Percentiles rank a stretch among this genome's conserved stretches.
phyloP scores from a whole-genome alignment of 2,888 invertebrate genomes.

The Lasioglossum vierecki region DNA sequence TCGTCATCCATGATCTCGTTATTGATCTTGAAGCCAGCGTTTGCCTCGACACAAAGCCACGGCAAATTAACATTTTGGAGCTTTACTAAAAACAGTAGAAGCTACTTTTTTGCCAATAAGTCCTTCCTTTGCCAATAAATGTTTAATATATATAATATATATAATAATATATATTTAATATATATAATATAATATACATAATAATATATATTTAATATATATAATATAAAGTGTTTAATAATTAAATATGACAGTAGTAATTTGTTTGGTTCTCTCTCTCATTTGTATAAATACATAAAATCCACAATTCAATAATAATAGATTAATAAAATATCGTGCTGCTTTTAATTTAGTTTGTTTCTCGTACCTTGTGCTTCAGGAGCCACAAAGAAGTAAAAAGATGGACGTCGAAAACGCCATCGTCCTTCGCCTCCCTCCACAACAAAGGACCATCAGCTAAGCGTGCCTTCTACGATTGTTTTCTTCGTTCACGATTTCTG shows the following conservation, averaged over 20 bases:
- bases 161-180: too few species aligned
- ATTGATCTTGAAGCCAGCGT: neutral
- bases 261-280: neutral
- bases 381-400: conserved; percentile 33
- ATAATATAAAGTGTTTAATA: too few species aligned
- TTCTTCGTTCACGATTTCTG: conserved; percentile 8
- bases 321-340: neutral
- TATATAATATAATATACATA: too few species aligned
- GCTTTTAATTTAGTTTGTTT: neutral
- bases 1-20: neutral
- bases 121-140: too few species aligned
- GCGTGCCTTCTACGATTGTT: conserved; percentile 22
- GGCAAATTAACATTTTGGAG: neutral
- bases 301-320: neutral
- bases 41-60: neutral
- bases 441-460: neutral
- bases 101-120: neutral
- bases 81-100: neutral
- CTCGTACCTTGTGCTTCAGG: conserved; percentile 27
- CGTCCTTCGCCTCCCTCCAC: neutral
- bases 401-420: neutral
- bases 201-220: too few species aligned
- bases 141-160: too few species aligned
- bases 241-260: neutral
- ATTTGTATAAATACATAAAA: neutral